Percentiles rank a stretch among this genome's conserved stretches.
Evolutionary conservation across 2,888 invertebrate genomes (phyloP).

Genomic region (Baronia brevicornis): DNA sequence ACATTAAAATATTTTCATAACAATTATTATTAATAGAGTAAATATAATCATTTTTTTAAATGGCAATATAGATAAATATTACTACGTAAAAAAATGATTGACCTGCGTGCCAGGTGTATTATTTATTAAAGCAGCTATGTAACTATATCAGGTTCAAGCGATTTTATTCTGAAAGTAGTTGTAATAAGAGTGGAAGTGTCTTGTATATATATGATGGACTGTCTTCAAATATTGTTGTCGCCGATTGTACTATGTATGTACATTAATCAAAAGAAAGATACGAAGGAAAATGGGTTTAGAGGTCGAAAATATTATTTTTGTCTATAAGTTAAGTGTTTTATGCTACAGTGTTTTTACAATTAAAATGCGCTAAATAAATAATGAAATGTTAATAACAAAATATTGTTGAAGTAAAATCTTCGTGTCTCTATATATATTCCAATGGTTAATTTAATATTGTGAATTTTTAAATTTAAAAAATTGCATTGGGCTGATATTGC

Average conservation of each 20-base stretch:
- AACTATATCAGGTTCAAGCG: too few relatives aligned
- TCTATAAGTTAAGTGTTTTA: conserved; percentile 3
- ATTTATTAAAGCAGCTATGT: too few relatives aligned
- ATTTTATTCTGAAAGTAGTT: too few relatives aligned
- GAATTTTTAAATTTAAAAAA: conserved; percentile 3
- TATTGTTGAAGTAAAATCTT: too few relatives aligned
- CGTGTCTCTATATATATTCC: neutral
- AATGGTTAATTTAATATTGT: conserved; percentile 13
- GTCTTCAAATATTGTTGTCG: neutral
- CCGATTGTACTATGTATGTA: conserved; percentile 3
- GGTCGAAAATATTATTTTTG: conserved; percentile 9
- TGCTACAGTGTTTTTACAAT: conserved; percentile 5
- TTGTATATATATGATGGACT: neutral
- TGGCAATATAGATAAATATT: too few relatives aligned
- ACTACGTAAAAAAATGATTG: too few relatives aligned
- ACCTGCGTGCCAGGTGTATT: too few relatives aligned
- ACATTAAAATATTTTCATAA: too few relatives aligned
- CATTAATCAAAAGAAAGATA: conserved; percentile 6
- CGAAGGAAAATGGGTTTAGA: conserved; percentile 9
- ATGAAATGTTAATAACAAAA: too few relatives aligned
- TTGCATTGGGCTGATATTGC: conserved; percentile 1
- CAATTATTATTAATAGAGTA: too few relatives aligned
- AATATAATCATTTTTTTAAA: too few relatives aligned
- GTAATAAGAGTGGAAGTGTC: too few relatives aligned
- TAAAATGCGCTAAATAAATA: conserved; percentile 3